Percentiles rank a stretch among this genome's conserved stretches.
Conservation (phyloP, 2,888 invertebrate genomes). For the Drosophila rubida region DNA sequence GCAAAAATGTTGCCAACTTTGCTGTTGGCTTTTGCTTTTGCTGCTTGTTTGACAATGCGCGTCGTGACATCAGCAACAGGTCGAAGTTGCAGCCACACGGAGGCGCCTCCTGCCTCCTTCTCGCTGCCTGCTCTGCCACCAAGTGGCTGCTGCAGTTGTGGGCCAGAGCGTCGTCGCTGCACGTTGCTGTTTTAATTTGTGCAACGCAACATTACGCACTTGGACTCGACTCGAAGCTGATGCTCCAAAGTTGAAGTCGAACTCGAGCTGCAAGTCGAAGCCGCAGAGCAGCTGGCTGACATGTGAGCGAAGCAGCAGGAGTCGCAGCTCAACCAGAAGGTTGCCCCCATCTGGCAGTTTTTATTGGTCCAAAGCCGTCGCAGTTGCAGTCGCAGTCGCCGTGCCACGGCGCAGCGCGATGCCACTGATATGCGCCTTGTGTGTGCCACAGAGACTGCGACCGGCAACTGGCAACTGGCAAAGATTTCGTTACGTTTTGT, state of each 20-base stretch:
- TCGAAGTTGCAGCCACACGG: constrained; percentile 41
- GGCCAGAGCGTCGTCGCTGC: constrained; percentile 12
- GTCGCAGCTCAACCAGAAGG: not conserved
- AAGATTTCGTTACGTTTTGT: constrained; percentile 78
- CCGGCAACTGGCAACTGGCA: constrained; percentile 18
- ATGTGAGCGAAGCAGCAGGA: not conserved
- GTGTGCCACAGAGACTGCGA: constrained; percentile 18
- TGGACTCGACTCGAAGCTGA: constrained; percentile 15
- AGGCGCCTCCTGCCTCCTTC: not conserved
- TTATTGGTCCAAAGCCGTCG: constrained; percentile 61
- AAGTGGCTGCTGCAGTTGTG: constrained; percentile 18
- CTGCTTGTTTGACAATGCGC: constrained; percentile 76
- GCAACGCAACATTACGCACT: constrained; percentile 59
- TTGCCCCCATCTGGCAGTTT: constrained; percentile 33
- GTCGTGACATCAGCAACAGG: constrained; percentile 83
- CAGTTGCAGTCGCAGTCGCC: no score
- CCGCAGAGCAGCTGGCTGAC: not conserved
- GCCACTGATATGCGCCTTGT: constrained; percentile 58
- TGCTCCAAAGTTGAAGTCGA: not conserved
- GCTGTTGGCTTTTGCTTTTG: constrained; percentile 43
- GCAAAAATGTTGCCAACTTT: constrained; percentile 74
- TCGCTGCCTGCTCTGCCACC: no score
- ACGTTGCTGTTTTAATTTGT: constrained; percentile 62
- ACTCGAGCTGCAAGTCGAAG: constrained; percentile 1
- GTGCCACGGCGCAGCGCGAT: constrained; percentile 47